A percentile compares a stretch with the other conserved stretches of the same genome.
phyloP scores from a whole-genome alignment of 2,888 invertebrate genomes.

The Cantharis nigra region DNA sequence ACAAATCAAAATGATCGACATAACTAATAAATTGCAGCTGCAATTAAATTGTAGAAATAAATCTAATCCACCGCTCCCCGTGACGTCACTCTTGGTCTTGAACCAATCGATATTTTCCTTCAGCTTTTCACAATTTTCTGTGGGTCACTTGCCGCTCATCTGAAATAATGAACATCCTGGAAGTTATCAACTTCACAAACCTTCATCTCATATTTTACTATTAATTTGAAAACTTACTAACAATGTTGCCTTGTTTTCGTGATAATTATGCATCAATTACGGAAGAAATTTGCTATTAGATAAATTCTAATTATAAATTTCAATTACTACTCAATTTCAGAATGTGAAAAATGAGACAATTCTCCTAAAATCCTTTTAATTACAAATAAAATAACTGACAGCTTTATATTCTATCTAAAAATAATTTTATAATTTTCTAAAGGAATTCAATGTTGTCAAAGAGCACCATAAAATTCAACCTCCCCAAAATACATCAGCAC shows the following conservation, averaged over 20 bases:
- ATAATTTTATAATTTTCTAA: slow-evolving; percentile 36
- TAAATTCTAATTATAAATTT: background rate
- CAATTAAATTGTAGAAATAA: background rate
- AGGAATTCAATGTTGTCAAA: slow-evolving; percentile 70
- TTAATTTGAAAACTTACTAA: background rate
- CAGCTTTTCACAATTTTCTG: slow-evolving; percentile 32
- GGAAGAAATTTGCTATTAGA: background rate
- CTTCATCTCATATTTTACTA: background rate
- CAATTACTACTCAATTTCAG: background rate
- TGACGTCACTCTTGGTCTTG: slow-evolving; percentile 36
- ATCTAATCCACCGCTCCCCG: slow-evolving; percentile 22
- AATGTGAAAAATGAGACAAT: too few species aligned
- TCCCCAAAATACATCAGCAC: slow-evolving; percentile 56
- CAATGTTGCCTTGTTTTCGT: background rate
- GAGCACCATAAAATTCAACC: slow-evolving; percentile 69
- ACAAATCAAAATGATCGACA: background rate
- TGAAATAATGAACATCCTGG: slow-evolving; percentile 18
- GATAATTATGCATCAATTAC: background rate
- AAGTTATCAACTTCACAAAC: background rate
- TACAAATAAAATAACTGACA: too few species aligned
- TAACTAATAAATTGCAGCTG: background rate
- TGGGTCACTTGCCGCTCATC: slow-evolving; percentile 31
- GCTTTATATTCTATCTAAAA: too few species aligned
- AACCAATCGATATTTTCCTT: slow-evolving; percentile 34
- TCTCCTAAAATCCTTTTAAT: too few species aligned